A percentile compares a stretch with the other conserved stretches of the same genome.
Conservation (phyloP, 2,113 vertebrate species). For the Elephas maximus region DNA sequence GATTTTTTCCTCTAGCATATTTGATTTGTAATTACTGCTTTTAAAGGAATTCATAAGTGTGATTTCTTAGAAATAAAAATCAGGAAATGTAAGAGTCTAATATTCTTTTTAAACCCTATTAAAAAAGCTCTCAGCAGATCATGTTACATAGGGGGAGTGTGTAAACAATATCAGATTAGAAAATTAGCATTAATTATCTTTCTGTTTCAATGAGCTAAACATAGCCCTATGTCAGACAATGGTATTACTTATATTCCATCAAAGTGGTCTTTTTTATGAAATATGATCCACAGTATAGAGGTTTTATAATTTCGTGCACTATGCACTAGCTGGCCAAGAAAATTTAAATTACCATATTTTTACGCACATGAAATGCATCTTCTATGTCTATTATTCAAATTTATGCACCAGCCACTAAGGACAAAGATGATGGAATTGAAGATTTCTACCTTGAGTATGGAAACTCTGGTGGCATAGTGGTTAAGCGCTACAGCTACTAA, state of each 20-base stretch:
- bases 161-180: not conserved
- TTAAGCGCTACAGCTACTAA: too few relatives aligned
- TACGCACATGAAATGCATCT: too few relatives aligned
- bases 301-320: too few relatives aligned
- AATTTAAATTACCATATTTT: too few relatives aligned
- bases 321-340: too few relatives aligned
- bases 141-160: not conserved
- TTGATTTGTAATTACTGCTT: not conserved
- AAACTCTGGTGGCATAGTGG: too few relatives aligned
- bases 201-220: not conserved
- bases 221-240: not conserved
- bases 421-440: too few relatives aligned
- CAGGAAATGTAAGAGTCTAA: not conserved
- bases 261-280: not conserved
- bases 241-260: not conserved
- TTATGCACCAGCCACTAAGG: too few relatives aligned
- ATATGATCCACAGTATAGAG: too few relatives aligned
- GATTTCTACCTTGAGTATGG: too few relatives aligned
- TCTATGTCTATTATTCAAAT: too few relatives aligned
- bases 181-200: not conserved
- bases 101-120: not conserved
- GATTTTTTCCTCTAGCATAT: not conserved
- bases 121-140: not conserved
- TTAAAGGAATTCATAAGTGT: not conserved
- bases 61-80: slow-evolving; percentile 4